phyloP scores from a whole-genome alignment of 2,888 invertebrate species.

The Melieria picta region DNA sequence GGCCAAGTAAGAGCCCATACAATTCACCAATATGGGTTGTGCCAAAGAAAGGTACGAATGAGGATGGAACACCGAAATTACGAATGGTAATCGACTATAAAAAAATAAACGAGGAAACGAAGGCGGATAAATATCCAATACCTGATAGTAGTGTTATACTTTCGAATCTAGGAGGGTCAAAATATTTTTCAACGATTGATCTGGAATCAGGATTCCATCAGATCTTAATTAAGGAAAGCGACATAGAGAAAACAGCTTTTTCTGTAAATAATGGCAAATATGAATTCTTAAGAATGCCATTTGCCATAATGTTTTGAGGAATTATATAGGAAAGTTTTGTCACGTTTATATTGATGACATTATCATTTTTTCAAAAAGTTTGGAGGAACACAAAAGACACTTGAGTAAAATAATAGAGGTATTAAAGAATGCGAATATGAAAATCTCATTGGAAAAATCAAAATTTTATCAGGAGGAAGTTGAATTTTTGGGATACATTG shows the following conservation, averaged over 20 bases:
- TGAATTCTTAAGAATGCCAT: too few relatives aligned
- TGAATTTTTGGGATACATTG: conserved; percentile 35
- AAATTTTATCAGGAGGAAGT: conserved; percentile 33
- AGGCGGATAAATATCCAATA: conserved; percentile 3
- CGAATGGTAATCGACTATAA: conserved; percentile 17
- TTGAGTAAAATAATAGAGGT: conserved; percentile 28
- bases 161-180: neutral
- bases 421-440: conserved; percentile 36
- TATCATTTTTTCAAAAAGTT: conserved; percentile 31
- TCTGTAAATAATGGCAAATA: conserved; percentile 35
- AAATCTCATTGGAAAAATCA: conserved; percentile 41
- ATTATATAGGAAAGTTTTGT: conserved; percentile 36
- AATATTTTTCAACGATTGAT: conserved; percentile 7
- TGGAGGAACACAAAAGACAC: conserved; percentile 27
- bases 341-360: conserved; percentile 42
- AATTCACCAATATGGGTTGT: neutral
- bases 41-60: conserved; percentile 15
- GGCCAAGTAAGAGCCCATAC: neutral
- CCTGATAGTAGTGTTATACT: conserved; percentile 6
- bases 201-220: conserved; percentile 7
- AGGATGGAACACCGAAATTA: conserved; percentile 6
- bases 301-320: conserved; percentile 8
- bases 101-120: conserved; percentile 9
- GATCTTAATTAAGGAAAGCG: conserved; percentile 31
- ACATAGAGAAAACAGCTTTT: conserved; percentile 39